A percentile compares a stretch with the other conserved stretches of the same genome.
Evolutionary conservation across 2,888 invertebrate species (phyloP).

Genomic region (Caradrina kadenii): DNA sequence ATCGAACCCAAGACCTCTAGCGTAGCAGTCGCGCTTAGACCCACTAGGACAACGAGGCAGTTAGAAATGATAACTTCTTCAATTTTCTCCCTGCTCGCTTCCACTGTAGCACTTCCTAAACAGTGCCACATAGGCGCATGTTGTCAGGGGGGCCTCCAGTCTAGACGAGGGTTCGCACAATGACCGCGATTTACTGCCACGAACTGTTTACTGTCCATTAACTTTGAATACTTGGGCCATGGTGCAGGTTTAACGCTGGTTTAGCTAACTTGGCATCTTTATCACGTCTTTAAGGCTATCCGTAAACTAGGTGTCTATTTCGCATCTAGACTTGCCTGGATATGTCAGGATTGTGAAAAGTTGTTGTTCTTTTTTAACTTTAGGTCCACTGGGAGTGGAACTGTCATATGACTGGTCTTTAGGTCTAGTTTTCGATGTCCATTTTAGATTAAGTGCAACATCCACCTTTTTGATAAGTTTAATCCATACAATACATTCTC

Average conservation of each 20-base stretch:
- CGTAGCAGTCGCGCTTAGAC: no score
- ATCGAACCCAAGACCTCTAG: no score
- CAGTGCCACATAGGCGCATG: slow-evolving; percentile 35
- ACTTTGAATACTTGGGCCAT: slow-evolving; percentile 35
- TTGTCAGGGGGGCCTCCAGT: slow-evolving; percentile 47
- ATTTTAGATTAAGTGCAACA: no score
- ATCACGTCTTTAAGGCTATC: slow-evolving; percentile 18
- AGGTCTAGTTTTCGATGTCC: no score
- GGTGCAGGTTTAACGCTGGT: background rate
- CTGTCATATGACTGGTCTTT: no score
- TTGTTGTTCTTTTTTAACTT: background rate
- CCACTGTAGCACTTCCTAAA: slow-evolving; percentile 12
- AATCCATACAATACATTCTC: no score
- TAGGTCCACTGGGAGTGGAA: background rate
- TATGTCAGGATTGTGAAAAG: background rate
- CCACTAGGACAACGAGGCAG: no score
- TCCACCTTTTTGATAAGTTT: no score
- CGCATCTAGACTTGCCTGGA: background rate
- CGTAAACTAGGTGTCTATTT: background rate
- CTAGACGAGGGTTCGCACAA: slow-evolving; percentile 64
- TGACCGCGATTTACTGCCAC: slow-evolving; percentile 44
- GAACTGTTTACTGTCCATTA: slow-evolving; percentile 60
- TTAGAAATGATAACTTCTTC: slow-evolving; percentile 6
- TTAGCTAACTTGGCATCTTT: slow-evolving; percentile 2
- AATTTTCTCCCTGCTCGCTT: slow-evolving; percentile 17